Evolutionary conservation across 2,113 vertebrate genomes (phyloP), one percentile per base, ranked within the genome.

Genomic region (Morone chrysops): DNA sequence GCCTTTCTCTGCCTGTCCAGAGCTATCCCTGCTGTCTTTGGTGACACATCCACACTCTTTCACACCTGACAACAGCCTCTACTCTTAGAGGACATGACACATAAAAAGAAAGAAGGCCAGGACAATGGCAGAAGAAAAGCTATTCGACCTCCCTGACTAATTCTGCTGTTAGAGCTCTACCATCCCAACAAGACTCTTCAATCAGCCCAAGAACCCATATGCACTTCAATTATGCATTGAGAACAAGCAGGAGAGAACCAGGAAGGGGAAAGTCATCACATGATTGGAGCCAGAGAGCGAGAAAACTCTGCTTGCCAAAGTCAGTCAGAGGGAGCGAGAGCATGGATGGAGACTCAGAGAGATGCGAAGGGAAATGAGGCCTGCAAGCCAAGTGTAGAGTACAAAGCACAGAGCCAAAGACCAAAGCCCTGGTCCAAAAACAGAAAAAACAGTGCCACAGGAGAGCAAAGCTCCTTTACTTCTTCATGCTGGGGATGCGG

Each of bases 151-250:
- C 71, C 63, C 41, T 82, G 86, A 89, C 82, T 86, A 90, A 91
- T 90, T 92, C 70, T 20, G 11, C 75, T 13, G 78, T 91, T 87
- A 84, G 85, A 90, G 87, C 76, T 87, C 45, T 43, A 67, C 81
- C 81, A 80, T 77, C 80, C 74, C 60, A 87, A 91, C 90, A 92
- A 83, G 85, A 84, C 75, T 89, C 85, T 92, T 90, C 86, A 92
- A 88, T 93, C 89, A 90, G 90, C 80, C 72, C 31, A 16, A 77
- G 70, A 80, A 88, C 68, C 85, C 74, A 81, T 8, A 53, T 88
- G 69, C 73, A 84, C 83, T 89, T 93, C 81, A 92, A 94, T 93
- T 93, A 92, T 93, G 83, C 70, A 93, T 89, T 20, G n/a, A 83
- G 81, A 92, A 90, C 85, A 86, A 91, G 90, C 60, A 48, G 80